A percentile compares a stretch with the other conserved stretches of the same genome.
phyloP scores from a whole-genome alignment of 2,113 vertebrate species.

The Columba janthina region DNA sequence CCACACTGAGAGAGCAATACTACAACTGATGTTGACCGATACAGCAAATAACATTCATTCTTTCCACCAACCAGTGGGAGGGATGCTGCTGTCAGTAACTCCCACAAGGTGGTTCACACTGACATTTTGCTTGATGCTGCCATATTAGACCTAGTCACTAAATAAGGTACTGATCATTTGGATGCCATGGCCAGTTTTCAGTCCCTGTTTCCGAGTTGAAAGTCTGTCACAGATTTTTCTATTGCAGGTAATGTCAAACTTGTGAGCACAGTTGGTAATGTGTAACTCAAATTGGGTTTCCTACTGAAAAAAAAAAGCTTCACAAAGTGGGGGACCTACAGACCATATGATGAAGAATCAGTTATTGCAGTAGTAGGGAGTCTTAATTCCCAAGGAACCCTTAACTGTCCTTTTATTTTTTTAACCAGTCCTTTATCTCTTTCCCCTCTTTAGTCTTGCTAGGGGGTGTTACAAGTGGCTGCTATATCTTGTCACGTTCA shows the following conservation, averaged over 20 bases:
- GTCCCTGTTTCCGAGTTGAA: neutral
- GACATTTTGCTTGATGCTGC: neutral
- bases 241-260: neutral
- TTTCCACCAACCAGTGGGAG: neutral
- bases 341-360: neutral
- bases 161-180: neutral
- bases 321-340: no score
- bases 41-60: neutral
- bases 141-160: neutral
- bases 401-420: neutral
- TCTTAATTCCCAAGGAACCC: neutral
- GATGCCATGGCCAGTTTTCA: neutral
- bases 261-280: neutral
- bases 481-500: neutral
- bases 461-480: neutral
- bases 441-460: neutral
- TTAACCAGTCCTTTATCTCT: neutral
- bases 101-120: neutral
- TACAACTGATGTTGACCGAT: neutral
- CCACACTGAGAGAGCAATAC: neutral
- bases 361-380: neutral
- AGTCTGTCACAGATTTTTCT: neutral
- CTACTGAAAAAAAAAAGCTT: neutral
- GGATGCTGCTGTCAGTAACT: neutral
- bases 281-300: neutral